These are phyloP conservation scores for Neelides sp. DNA, from an alignment of 1,140 invertebrate species.

Conservation along the genomic window DNA sequence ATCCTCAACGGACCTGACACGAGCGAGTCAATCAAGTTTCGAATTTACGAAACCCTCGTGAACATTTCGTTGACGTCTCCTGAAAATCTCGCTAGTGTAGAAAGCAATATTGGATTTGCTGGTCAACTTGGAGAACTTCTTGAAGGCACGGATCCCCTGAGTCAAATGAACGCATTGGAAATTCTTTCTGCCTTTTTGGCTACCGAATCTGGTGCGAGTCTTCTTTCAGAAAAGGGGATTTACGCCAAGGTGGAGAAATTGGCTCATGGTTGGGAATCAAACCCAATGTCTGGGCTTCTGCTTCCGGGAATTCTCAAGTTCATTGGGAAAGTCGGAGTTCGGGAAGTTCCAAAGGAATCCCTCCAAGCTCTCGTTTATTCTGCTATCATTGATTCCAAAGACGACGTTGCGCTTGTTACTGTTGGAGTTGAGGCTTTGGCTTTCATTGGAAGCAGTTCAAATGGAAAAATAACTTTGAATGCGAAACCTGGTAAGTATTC, in stretches of 20 bases:
- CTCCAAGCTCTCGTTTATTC: slow-evolving; percentile 19
- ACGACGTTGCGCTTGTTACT: slow-evolving; percentile 10
- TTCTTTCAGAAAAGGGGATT: slow-evolving; percentile 9
- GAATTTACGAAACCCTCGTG: slow-evolving; percentile 25
- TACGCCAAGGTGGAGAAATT: slow-evolving; percentile 14
- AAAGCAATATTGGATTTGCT: slow-evolving; percentile 13
- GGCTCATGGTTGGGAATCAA: slow-evolving; percentile 15
- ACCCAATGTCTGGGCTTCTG: slow-evolving; percentile 16
- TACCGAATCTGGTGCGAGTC: slow-evolving; percentile 20
- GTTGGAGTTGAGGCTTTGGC: slow-evolving; percentile 23
- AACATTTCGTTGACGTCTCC: slow-evolving; percentile 9
- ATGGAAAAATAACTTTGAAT: slow-evolving; percentile 20
- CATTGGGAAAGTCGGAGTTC: slow-evolving; percentile 23
- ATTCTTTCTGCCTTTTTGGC: slow-evolving; percentile 23
- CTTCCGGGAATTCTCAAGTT: slow-evolving; percentile 28
- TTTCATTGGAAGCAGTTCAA: slow-evolving; percentile 23
- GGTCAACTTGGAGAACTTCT: slow-evolving; percentile 4
- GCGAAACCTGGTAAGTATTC: background rate
- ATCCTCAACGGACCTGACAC: background rate
- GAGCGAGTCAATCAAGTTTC: slow-evolving; percentile 12
- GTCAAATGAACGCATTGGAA: slow-evolving; percentile 28
- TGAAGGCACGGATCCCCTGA: slow-evolving; percentile 9
- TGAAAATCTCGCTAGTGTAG: slow-evolving; percentile 14
- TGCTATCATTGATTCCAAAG: slow-evolving; percentile 5
- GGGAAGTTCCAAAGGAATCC: slow-evolving; percentile 12